These are phyloP conservation scores for Anastatus disparis DNA, from an alignment of 1,140 invertebrate genomes.

Conservation along the genomic window DNA sequence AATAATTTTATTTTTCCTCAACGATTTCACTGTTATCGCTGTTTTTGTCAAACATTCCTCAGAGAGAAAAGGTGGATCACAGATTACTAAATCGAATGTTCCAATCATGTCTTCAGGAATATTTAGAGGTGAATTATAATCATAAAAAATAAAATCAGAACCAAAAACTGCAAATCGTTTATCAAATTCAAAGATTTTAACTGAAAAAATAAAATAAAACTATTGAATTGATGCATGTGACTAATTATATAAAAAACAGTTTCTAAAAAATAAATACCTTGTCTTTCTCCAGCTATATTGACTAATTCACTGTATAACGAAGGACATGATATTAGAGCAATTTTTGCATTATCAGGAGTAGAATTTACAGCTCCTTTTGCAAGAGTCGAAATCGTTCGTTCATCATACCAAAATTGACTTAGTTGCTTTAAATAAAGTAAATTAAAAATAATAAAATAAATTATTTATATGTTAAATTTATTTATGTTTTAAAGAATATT, in stretches of 20 bases:
- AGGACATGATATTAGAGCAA: conserved; percentile 91
- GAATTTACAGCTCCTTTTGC: conserved; percentile 73
- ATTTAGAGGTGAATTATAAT: conserved; percentile 85
- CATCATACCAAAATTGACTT: conserved; percentile 96
- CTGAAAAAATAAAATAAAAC: conserved; percentile 73
- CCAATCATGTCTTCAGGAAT: conserved; percentile 72
- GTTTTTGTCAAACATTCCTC: conserved; percentile 92
- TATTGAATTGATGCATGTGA: too few species aligned
- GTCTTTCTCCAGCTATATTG: conserved; percentile 64
- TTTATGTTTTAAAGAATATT: not conserved
- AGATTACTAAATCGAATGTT: conserved; percentile 86
- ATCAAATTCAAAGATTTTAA: conserved; percentile 85
- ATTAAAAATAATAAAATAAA: conserved; percentile 25
- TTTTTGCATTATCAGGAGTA: conserved; percentile 69
- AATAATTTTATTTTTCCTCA: conserved; percentile 85
- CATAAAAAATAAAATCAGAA: conserved; percentile 86
- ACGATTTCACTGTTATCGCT: conserved; percentile 79
- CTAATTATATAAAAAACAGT: too few species aligned
- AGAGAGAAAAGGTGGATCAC: conserved; percentile 94
- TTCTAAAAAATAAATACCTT: conserved; percentile 46
- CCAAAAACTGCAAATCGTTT: conserved; percentile 82
- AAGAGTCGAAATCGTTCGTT: conserved; percentile 77
- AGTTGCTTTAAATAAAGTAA: conserved; percentile 92
- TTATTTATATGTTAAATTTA: conserved; percentile 10
- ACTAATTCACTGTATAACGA: conserved; percentile 82